Conservation (phyloP, 2,888 invertebrate genomes). For the Cephonodes hylas region DNA sequence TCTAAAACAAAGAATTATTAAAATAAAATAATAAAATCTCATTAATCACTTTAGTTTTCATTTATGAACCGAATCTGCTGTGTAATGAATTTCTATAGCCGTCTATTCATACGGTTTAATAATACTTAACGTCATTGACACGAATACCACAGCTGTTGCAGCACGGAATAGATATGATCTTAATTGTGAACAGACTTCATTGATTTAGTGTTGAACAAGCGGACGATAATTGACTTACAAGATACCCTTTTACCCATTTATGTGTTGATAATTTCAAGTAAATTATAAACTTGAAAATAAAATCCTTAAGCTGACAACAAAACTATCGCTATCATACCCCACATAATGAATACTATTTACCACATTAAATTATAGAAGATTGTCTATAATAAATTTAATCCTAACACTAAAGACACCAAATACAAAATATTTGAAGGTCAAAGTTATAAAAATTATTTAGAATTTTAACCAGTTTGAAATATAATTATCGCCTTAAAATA, state of each 20-base stretch:
- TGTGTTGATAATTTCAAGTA: not conserved
- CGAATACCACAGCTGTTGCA: not conserved
- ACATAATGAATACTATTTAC: too few relatives aligned
- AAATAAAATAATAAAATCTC: conserved; percentile 58
- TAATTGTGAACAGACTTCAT: not conserved
- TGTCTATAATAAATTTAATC: too few relatives aligned
- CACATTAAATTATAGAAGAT: too few relatives aligned
- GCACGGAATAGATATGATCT: not conserved
- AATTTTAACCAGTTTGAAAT: too few relatives aligned
- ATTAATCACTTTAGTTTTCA: conserved; percentile 32
- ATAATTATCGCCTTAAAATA: too few relatives aligned
- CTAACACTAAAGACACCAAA: too few relatives aligned
- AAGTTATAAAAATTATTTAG: too few relatives aligned
- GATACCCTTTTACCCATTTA: not conserved
- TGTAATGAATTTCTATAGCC: not conserved
- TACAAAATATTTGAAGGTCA: too few relatives aligned
- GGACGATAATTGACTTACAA: not conserved
- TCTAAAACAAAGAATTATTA: conserved; percentile 59
- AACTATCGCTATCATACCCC: too few relatives aligned
- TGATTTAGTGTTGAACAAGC: not conserved
- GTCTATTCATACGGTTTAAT: not conserved
- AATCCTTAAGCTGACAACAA: too few relatives aligned
- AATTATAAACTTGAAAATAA: too few relatives aligned
- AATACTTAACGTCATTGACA: not conserved
- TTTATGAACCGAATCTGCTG: not conserved